These are phyloP conservation scores for Cotesia chilonis DNA, from an alignment of 1,140 invertebrate genomes.

Conservation along the genomic window DNA sequence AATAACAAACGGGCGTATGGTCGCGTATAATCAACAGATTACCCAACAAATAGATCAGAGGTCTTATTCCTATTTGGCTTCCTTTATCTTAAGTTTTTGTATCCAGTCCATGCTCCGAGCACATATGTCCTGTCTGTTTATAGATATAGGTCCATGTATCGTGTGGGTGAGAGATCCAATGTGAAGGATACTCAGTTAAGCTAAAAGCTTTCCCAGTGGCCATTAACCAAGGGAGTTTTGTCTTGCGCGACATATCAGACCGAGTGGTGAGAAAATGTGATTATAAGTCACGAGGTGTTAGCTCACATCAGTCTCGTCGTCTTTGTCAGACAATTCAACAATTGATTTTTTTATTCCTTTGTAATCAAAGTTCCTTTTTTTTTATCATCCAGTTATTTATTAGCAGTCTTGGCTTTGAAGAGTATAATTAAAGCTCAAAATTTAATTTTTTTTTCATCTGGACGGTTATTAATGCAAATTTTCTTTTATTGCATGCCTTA, in stretches of 20 bases:
- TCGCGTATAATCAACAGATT: slow-evolving; percentile 67
- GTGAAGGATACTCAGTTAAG: slow-evolving; percentile 54
- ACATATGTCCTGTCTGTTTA: background rate
- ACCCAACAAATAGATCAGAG: slow-evolving; percentile 64
- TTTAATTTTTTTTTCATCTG: too few species aligned
- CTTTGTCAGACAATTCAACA: too few species aligned
- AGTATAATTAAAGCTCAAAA: too few species aligned
- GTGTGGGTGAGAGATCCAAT: slow-evolving; percentile 10
- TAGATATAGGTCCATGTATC: too few species aligned
- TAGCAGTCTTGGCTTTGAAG: too few species aligned
- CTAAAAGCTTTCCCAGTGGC: slow-evolving; percentile 65
- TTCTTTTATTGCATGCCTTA: too few species aligned
- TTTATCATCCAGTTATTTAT: too few species aligned
- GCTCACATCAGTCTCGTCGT: slow-evolving; percentile 28
- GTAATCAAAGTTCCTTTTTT: too few species aligned
- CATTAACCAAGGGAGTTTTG: slow-evolving; percentile 63
- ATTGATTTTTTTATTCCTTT: too few species aligned
- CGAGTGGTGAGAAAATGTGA: slow-evolving; percentile 61
- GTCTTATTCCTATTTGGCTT: slow-evolving; percentile 3
- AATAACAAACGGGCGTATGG: slow-evolving; percentile 62
- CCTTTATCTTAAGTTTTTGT: slow-evolving; percentile 5
- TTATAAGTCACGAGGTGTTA: slow-evolving; percentile 66
- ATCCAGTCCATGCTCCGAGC: background rate
- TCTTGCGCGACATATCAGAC: slow-evolving; percentile 42
- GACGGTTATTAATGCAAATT: too few species aligned